phyloP scores from a whole-genome alignment of 2,888 invertebrate genomes.

The Oligia fasciuncula region DNA sequence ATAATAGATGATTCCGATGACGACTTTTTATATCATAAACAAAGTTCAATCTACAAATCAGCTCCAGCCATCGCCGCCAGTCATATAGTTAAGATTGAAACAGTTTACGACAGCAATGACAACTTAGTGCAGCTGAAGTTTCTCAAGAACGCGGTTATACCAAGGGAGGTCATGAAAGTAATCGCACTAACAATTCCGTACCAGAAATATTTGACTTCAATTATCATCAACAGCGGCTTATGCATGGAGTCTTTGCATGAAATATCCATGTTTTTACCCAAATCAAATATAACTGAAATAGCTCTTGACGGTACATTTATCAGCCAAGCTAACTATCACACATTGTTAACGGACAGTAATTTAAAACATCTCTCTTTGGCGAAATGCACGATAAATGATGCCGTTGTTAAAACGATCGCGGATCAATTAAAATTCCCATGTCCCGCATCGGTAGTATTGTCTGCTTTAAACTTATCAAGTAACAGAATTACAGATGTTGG shows the following conservation, averaged over 20 bases:
- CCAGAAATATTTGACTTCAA: conserved; percentile 66
- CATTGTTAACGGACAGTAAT: conserved; percentile 67
- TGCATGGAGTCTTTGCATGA: conserved; percentile 70
- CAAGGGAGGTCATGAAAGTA: conserved; percentile 71
- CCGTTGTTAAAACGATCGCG: conserved; percentile 69
- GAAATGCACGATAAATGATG: conserved; percentile 76
- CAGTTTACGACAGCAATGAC: conserved; percentile 68
- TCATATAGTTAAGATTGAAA: conserved; percentile 45
- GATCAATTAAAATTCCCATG: conserved; percentile 63
- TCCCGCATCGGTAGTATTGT: conserved; percentile 72
- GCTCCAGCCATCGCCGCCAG: rapidly evolving
- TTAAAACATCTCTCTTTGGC: conserved; percentile 77
- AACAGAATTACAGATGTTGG: conserved; percentile 77
- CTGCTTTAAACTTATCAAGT: conserved; percentile 74
- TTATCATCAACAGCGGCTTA: conserved; percentile 73
- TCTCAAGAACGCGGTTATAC: conserved; percentile 69
- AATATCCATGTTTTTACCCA: conserved; percentile 52
- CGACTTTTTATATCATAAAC: too few relatives aligned
- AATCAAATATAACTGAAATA: conserved; percentile 75
- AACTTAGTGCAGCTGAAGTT: conserved; percentile 74
- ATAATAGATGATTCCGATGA: not conserved
- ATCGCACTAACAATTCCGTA: conserved; percentile 73
- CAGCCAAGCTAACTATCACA: conserved; percentile 72
- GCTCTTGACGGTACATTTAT: conserved; percentile 74
- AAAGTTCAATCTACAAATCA: not conserved